phyloP scores from a whole-genome alignment of 2,888 invertebrate genomes.

The Steinernema carpocapsae region DNA sequence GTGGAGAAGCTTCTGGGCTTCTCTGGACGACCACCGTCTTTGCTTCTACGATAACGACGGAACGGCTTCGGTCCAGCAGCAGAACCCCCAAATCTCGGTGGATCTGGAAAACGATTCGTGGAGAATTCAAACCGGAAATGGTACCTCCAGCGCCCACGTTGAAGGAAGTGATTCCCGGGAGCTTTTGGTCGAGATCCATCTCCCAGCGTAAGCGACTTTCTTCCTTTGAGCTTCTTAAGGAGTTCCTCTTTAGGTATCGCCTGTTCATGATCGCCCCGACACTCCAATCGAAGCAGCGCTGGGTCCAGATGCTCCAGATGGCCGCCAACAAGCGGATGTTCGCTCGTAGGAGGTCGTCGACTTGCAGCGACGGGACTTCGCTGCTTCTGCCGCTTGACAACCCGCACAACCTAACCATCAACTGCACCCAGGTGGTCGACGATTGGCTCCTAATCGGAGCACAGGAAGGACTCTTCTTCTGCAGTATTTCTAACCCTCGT shows the following conservation, averaged over 20 bases:
- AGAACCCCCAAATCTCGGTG: conserved; percentile 1
- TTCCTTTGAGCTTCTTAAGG: not conserved
- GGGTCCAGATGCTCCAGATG: conserved; percentile 51
- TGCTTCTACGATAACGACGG: conserved; percentile 57
- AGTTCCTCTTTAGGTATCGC: not conserved
- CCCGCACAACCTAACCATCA: conserved; percentile 35
- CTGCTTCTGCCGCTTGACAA: conserved; percentile 2
- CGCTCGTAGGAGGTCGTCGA: conserved; percentile 42
- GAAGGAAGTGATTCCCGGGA: conserved; percentile 3
- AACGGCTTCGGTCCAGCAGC: not conserved
- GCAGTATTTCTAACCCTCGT: conserved; percentile 49
- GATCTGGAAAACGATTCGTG: conserved; percentile 9
- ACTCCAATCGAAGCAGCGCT: conserved; percentile 48
- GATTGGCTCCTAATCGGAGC: conserved; percentile 61
- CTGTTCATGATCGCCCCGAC: conserved; percentile 46
- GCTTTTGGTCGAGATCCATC: conserved; percentile 57
- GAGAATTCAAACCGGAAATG: conserved; percentile 1
- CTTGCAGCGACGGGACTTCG: not conserved
- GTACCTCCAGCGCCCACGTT: not conserved
- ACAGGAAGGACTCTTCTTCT: conserved; percentile 62
- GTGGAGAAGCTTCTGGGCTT: conserved; percentile 45
- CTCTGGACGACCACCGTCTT: conserved; percentile 36
- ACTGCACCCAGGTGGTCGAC: conserved; percentile 57
- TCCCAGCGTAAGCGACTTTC: conserved; percentile 39
- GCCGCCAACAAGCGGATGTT: conserved; percentile 49